Conservation (phyloP, 1,140 invertebrate species). For the Hetaerina americana region DNA sequence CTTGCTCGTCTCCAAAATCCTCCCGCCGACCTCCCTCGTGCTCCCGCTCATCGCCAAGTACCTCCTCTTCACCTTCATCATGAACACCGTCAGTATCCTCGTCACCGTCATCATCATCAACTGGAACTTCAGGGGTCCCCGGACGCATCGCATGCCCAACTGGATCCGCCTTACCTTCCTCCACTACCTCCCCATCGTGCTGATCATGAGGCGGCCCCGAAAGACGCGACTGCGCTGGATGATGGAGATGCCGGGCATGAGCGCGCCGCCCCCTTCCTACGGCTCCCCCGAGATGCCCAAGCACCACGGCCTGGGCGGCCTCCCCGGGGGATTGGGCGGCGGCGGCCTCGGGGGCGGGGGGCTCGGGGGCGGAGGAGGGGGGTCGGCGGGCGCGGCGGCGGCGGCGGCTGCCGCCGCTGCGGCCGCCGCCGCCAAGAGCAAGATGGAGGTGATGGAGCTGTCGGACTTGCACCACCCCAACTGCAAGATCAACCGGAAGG, state of each 20-base stretch:
- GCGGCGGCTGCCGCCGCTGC: constrained; percentile 2
- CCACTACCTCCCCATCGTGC: constrained; percentile 73
- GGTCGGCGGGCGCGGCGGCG: not conserved
- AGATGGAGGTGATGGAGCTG: constrained; percentile 86
- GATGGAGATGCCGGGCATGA: constrained; percentile 88
- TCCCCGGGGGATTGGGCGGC: not conserved
- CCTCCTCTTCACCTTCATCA: constrained; percentile 97
- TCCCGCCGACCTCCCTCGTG: constrained; percentile 93
- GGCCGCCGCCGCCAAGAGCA: constrained; percentile 44
- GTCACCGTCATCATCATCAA: constrained; percentile 99
- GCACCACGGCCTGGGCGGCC: constrained; percentile 40
- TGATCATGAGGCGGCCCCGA: constrained; percentile 83
- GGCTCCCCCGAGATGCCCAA: constrained; percentile 68
- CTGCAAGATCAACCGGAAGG: constrained; percentile 83
- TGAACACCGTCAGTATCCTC: constrained; percentile 98
- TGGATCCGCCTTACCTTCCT: constrained; percentile 89
- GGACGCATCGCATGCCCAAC: constrained; percentile 79
- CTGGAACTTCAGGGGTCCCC: constrained; percentile 94
- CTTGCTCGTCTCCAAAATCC: constrained; percentile 94
- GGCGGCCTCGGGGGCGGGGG: not conserved
- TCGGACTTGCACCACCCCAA: constrained; percentile 91
- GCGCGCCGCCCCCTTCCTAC: constrained; percentile 60
- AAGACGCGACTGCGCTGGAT: constrained; percentile 88
- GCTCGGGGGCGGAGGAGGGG: not conserved
- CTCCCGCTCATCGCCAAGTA: constrained; percentile 96